These are phyloP conservation scores for Apamea epomidion DNA, from an alignment of 2,888 invertebrate genomes.

Conservation along the genomic window DNA sequence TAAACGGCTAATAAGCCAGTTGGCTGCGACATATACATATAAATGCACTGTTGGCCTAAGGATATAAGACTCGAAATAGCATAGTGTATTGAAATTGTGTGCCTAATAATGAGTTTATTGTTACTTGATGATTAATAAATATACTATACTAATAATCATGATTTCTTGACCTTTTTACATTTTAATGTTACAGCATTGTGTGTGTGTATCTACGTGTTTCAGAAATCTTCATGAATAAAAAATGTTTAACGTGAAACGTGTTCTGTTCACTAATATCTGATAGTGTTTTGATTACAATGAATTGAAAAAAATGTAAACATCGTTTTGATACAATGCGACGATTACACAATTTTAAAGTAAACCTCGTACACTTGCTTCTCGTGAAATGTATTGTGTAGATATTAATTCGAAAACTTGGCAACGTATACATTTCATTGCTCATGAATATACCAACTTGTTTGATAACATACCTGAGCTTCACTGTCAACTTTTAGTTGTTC, in stretches of 20 bases:
- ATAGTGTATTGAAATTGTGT: background rate
- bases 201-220: background rate
- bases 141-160: background rate
- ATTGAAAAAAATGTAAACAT: background rate
- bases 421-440: background rate
- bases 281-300: background rate
- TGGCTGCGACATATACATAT: no score
- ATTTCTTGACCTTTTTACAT: background rate
- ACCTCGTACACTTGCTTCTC: background rate
- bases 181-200: background rate
- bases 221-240: background rate
- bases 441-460: conserved; percentile 18
- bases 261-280: background rate
- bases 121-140: no score
- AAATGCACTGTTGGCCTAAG: background rate
- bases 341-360: background rate
- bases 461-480: conserved; percentile 94
- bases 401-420: background rate
- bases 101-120: no score
- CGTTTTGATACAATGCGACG: background rate
- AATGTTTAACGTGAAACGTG: background rate
- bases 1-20: no score
- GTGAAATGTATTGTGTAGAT: background rate
- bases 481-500: conserved; percentile 97
- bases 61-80: background rate